Percentiles rank a stretch among this genome's conserved stretches.
These are phyloP conservation scores for Lomographa bimaculata DNA, from an alignment of 2,888 invertebrate species.

Conservation along the genomic window DNA sequence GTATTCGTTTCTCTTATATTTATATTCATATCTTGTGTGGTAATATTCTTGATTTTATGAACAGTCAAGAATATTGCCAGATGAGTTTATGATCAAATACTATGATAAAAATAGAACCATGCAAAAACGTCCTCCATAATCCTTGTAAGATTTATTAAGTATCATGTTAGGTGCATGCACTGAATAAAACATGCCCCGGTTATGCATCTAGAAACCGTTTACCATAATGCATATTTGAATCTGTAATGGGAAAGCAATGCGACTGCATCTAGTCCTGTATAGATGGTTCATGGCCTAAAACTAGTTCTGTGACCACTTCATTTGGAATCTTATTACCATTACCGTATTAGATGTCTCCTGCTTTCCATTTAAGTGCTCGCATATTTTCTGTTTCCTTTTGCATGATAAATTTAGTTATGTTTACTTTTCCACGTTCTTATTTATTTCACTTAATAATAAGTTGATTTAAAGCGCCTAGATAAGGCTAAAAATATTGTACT, in stretches of 20 bases:
- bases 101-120: slow-evolving; percentile 9
- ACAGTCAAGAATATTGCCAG: no score
- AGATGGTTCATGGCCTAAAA: slow-evolving; percentile 19
- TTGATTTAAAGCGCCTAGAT: no score
- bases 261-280: slow-evolving; percentile 36
- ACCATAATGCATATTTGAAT: slow-evolving; percentile 49
- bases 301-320: slow-evolving; percentile 33
- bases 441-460: no score
- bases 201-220: slow-evolving; percentile 42
- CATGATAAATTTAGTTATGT: slow-evolving; percentile 9
- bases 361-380: slow-evolving; percentile 20
- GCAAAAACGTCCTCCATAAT: slow-evolving; percentile 21
- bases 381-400: slow-evolving; percentile 12
- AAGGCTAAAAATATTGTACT: no score
- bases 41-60: no score
- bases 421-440: slow-evolving; percentile 3
- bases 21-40: no score
- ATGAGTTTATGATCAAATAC: neutral
- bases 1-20: no score
- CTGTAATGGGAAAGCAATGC: slow-evolving; percentile 37
- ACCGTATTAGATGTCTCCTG: slow-evolving; percentile 17
- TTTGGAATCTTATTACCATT: slow-evolving; percentile 25
- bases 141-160: slow-evolving; percentile 29
- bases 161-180: slow-evolving; percentile 27
- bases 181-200: slow-evolving; percentile 37